Evolutionary conservation across 2,888 invertebrate species (phyloP), one percentile per base, ranked within the genome.

Genomic region (Pristionchus japonicus): DNA sequence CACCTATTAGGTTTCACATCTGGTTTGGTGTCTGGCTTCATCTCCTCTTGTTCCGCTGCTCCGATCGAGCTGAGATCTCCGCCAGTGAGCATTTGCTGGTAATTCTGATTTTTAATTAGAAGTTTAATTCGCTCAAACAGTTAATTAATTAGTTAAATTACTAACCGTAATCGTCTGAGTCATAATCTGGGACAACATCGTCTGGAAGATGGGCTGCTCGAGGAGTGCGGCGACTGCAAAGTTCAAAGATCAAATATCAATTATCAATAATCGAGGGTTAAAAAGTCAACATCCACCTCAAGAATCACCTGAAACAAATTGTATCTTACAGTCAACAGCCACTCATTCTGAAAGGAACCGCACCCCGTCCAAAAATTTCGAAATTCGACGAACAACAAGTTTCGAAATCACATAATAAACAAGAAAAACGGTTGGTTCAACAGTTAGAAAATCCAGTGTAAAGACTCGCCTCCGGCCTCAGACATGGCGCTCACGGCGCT

Each of bases 121-220:
- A n/a, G 11, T 11, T 57, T n/a, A 23, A 57, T 23, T n/a, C 4
- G 11, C 6, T 52, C 49, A 49, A 17, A 1, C 11, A 49, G 20
- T 7, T 43, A n/a, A 43, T 17, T 37, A 37, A 37, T 37, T n/a
- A 70, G 20, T 23, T 37, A 70, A 1, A 40, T 43, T 57, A 20
- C 7, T 77, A 27, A 52, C 49, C 23, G 82, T 20, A 52, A 83
- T 34, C 31, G 82, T 83, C 23, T 83, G 82, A 15, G 31, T 31
- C 82, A 83, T 83, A 7, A 83, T 27, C 52, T 83, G 82, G 20
- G 82, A 27, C 1, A 83, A 31, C 82, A 83, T 83, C n/a, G 23
- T 83, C 52, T 83, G 82, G 82, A 83, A 83, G 37, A 52, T 34
- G 43, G 82, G 82, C 82, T 83, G 82, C 34, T 49, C 82, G 23